phyloP scores from a whole-genome alignment of 2,888 invertebrate species.

The Caenorhabditis becei region DNA sequence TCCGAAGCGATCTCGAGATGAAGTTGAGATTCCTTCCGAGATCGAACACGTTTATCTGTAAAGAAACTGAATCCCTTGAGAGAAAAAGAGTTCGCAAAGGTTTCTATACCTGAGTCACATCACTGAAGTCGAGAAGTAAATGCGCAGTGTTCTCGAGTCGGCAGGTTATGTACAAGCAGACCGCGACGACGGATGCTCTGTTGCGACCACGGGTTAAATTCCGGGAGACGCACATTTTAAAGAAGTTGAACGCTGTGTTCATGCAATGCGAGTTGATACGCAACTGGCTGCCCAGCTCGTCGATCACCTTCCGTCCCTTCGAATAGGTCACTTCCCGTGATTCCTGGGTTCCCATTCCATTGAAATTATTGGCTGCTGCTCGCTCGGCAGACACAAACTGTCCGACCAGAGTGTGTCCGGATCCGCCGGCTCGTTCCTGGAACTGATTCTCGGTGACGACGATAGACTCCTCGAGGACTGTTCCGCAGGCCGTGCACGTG shows the following conservation, averaged over 20 bases:
- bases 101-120: constrained; percentile 85
- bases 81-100: neutral
- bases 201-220: constrained; percentile 90
- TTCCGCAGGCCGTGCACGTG: constrained; percentile 96
- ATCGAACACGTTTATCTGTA: constrained; percentile 94
- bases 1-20: constrained; percentile 91
- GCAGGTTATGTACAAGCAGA: constrained; percentile 97
- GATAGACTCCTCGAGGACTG: constrained; percentile 94
- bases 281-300: constrained; percentile 88
- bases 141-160: constrained; percentile 95
- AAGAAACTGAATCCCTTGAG: constrained; percentile 20
- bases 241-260: constrained; percentile 94
- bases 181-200: constrained; percentile 91
- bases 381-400: constrained; percentile 65
- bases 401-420: constrained; percentile 86
- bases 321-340: constrained; percentile 93
- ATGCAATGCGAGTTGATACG: constrained; percentile 92
- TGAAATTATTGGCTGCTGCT: constrained; percentile 61
- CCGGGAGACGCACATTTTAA: constrained; percentile 85
- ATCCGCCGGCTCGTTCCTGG: constrained; percentile 86
- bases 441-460: constrained; percentile 98
- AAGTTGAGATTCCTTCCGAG: constrained; percentile 93
- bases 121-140: constrained; percentile 96
- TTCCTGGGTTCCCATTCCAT: constrained; percentile 85
- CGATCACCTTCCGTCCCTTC: constrained; percentile 85